phyloP scores from a whole-genome alignment of 2,797 vertebrate genomes.

The Helarctos malayanus region DNA sequence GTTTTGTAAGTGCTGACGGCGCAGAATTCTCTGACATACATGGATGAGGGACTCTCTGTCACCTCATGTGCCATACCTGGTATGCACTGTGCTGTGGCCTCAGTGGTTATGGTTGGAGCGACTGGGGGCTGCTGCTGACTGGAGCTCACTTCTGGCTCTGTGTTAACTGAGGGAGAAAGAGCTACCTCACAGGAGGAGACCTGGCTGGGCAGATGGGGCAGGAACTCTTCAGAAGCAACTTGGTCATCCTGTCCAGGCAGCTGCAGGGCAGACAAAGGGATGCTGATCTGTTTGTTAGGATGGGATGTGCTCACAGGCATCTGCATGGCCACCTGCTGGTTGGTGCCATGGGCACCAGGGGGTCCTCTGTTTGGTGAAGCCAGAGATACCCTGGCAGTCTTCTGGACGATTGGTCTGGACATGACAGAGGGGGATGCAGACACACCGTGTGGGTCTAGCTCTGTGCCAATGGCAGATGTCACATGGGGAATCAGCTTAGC shows the following conservation, averaged over 20 bases:
- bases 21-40: background rate
- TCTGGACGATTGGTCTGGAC: slow-evolving; percentile 83
- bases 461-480: slow-evolving; percentile 67
- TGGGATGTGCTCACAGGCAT: slow-evolving; percentile 91
- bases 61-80: slow-evolving; percentile 90
- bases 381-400: slow-evolving; percentile 85
- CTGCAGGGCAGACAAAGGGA: slow-evolving; percentile 90
- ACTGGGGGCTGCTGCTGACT: slow-evolving; percentile 90
- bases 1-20: slow-evolving; percentile 42
- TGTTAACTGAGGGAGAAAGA: slow-evolving; percentile 87
- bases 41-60: slow-evolving; percentile 62
- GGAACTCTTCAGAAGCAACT: slow-evolving; percentile 87
- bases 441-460: slow-evolving; percentile 87
- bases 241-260: slow-evolving; percentile 91
- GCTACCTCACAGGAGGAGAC: slow-evolving; percentile 86
- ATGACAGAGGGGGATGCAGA: slow-evolving; percentile 86
- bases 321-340: slow-evolving; percentile 87
- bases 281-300: slow-evolving; percentile 90
- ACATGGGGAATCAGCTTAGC: slow-evolving; percentile 84
- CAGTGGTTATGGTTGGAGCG: slow-evolving; percentile 82
- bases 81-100: slow-evolving; percentile 88
- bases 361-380: slow-evolving; percentile 87
- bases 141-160: slow-evolving; percentile 93
- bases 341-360: slow-evolving; percentile 69
- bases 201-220: slow-evolving; percentile 85